Base-by-base conservation (phyloP, 2,113 vertebrate species). In the Euleptes europaea region DNA sequence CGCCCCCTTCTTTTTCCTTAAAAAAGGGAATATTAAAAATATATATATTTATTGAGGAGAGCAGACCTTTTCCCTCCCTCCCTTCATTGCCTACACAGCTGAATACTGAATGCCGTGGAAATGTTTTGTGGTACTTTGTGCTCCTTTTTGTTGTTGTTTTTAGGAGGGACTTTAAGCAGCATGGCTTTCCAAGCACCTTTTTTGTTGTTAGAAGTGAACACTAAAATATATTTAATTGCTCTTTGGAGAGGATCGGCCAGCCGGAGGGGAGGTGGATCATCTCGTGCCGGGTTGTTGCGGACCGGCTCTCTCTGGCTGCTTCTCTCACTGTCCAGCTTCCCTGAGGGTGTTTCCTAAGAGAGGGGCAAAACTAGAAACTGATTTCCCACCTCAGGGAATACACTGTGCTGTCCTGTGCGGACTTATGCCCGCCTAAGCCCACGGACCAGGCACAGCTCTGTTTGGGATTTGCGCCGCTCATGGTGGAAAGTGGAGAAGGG, bases 11-110 rank as follows among this genome's bases (percentile, higher is more conserved):
- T 28, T 57, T 76, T 78, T 35, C 3, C 51, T 72, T 72, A 70
- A 84, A 72, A 78, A 76, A 76, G 72, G 69, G 70, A 71, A 47
- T n/a, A 14, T 76, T 78, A 70, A 47, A 60, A 42, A 38, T 1
- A 35, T 51, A 60, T 8, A 0, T 86, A 69, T 86, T 90, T 84
- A 84, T 77, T 76, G 75, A 44, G 13, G 14, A 17, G 4, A 1
- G 1, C 3, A 0, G 44, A 28, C 0, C 3, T 47, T 0, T 0
- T 47, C 17, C 1, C 9, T 13, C 21, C 0, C n/a, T 7, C 10
- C 33, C 42, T 13, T 83, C 21, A 1, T 81, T 26, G 38, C 75
- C n/a, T 42, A 2, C 2, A 0, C 28, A 13, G 26, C 19, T 26
- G 70, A 6, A 10, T 28, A n/a, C 7, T n/a, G 40, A 38, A 78